Evolutionary conservation across 2,797 vertebrate genomes (phyloP).

Genomic region (Ficedula albicollis): DNA sequence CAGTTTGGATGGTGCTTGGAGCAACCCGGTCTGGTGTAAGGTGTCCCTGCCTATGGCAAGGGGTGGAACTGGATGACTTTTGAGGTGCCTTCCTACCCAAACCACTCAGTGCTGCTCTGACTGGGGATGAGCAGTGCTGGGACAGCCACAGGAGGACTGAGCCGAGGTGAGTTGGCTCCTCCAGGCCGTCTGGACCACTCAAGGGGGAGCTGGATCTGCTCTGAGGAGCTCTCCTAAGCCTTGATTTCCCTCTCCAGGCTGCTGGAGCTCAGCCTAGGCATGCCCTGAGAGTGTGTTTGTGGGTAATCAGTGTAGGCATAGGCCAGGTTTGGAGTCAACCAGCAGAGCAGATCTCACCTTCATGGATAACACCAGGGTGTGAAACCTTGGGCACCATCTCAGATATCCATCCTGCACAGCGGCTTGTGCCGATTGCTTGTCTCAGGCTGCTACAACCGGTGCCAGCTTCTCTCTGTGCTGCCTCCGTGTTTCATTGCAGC

Average conservation of each 20-base stretch:
- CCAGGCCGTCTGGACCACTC: background rate
- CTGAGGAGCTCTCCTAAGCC: background rate
- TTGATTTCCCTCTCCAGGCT: background rate
- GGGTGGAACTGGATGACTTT: background rate
- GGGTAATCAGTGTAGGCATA: background rate
- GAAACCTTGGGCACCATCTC: background rate
- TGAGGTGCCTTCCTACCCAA: background rate
- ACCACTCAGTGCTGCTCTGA: background rate
- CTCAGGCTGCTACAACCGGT: background rate
- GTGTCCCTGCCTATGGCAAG: background rate
- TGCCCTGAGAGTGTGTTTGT: background rate
- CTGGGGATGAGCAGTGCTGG: background rate
- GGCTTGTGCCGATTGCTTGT: background rate
- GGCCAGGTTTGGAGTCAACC: background rate
- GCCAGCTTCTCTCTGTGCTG: background rate
- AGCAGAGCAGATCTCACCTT: background rate
- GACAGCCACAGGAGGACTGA: background rate
- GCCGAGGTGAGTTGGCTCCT: background rate
- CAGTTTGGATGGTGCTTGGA: background rate
- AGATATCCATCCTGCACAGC: background rate
- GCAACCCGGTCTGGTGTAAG: background rate
- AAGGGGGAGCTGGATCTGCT: background rate
- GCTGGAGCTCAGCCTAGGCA: background rate
- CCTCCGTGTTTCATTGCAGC: background rate
- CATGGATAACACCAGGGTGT: background rate